Base-by-base conservation (phyloP, 2,888 invertebrate genomes). In the Gymnocheta viridis region DNA sequence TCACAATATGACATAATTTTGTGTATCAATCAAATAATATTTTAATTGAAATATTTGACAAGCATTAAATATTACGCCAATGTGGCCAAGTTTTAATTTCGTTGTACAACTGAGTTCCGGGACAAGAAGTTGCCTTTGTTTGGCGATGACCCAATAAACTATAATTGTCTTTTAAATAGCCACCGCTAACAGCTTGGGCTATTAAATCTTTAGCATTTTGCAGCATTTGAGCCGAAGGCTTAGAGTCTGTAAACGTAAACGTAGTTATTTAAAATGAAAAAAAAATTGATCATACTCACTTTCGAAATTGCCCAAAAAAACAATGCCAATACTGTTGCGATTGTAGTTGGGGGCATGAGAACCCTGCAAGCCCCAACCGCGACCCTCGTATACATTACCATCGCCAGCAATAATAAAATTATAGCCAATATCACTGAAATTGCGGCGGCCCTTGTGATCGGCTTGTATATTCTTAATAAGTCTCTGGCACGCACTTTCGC, bases 381-480 rank as follows among this genome's bases (percentile, higher is more conserved):
- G 93, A 0, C 95, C 96, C 87, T 94, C 94, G 90, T 96, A 96
- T 0, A 93, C 94, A 0, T 93, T 93, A 0, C 95, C 95, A 87
- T 96, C 96, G 4, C 95, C 94, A 10, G 96, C 96, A n/a, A 96
- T 93, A 44, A 94, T 94, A 89, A 96, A 96, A 88, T 95, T 96
- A 88, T 90, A 94, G 2, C 95, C 96, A 87, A 96, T 95, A 87
- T 96, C 96, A 58, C 93, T 94, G 94, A 95, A 96, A 0, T 91
- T 93, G 32, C 92, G 91, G 49, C 92, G 90, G 41, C 93, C 92
- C 88, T 93, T 94, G 88, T 96, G 96, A 86, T 93, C 93, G 6
- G 91, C 90, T 89, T 96, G 96, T 93, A 96, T 95, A 69, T 92
- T 91, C 83, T 93, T 92, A 94, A 96, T 95, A 49, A 94, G 92